Evolutionary conservation across 2,113 vertebrate genomes (phyloP), one percentile per base, ranked within the genome.

Genomic region (Coptodon bakossiorum): DNA sequence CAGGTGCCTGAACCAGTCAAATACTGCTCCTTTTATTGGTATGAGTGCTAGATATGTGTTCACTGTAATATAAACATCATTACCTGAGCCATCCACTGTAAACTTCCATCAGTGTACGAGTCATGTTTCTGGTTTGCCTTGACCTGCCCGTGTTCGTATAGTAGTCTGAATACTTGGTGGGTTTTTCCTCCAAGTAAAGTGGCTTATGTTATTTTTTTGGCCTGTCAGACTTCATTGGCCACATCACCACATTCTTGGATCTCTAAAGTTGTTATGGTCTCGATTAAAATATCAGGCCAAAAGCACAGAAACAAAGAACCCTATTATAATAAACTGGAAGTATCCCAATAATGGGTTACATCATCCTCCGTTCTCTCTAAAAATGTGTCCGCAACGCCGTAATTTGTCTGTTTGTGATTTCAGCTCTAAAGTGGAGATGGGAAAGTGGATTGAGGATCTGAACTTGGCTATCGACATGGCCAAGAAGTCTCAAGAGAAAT

Each of bases 391-490:
- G 3, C 24, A 76, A 17, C 0, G 2, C 36, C 3, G 5, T 40
- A 22, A 38, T 38, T n/a, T 38, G 34, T 82, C 12, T 40, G 3
- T 59, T 36, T 86, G 13, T 91, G 19, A 12, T 80, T 48, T 27
- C 92, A 99, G 99, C 87, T 98, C 98, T 5, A 97, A 94, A 71
- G 94, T 98, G 90, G 98, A 99, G 92, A 99, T 99, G 97, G 95
- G 97, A 10, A 99, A 99, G 91, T 99, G 98, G 98, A 97, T 98
- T 83, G 97, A 97, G 16, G 99, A 99, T 88, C 95, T 99, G 3
- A 98, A 97, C 57, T 24, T 96, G 4, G 98, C 99, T 0, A 99
- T 99, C 3, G 97, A 98, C 73, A 95, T 97, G 89, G 96, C 98
- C 56, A 98, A 97, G 95, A 98, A 97, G 89, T 97, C 93, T 3